phyloP scores from a whole-genome alignment of 2,888 invertebrate species.

The Ormyrus pomaceus region DNA sequence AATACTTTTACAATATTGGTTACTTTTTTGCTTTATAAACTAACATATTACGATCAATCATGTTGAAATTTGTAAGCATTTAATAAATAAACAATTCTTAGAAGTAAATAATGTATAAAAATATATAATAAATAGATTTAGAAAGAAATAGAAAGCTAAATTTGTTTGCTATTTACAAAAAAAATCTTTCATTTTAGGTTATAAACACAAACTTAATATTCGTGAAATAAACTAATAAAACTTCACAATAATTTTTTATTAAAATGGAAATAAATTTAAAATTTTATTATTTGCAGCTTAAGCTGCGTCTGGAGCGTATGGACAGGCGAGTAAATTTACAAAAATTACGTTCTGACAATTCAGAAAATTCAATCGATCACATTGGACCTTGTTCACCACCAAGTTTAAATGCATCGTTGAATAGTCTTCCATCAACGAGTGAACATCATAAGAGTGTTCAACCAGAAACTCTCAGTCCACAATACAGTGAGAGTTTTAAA shows the following conservation, averaged over 20 bases:
- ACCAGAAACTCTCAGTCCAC: slow-evolving; percentile 65
- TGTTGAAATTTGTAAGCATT: background rate
- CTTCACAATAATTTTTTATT: background rate
- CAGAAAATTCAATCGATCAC: slow-evolving; percentile 70
- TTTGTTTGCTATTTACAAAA: no score
- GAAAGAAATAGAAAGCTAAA: no score
- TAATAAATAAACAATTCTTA: no score
- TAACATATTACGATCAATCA: background rate
- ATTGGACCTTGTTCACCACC: slow-evolving; percentile 70
- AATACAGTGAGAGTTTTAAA: slow-evolving; percentile 72
- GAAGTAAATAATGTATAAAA: no score
- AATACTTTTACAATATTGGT: no score
- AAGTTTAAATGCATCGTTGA: slow-evolving; percentile 61
- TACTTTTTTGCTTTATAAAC: background rate
- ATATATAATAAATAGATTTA: no score
- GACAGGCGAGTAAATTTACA: slow-evolving; percentile 79
- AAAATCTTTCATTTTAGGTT: no score
- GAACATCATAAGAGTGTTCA: slow-evolving; percentile 64
- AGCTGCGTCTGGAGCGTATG: slow-evolving; percentile 82
- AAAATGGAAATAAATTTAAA: slow-evolving; percentile 4
- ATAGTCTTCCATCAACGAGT: slow-evolving; percentile 64
- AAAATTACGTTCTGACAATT: slow-evolving; percentile 71
- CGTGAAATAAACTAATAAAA: background rate
- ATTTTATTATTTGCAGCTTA: slow-evolving; percentile 77
- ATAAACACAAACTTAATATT: no score